Base-by-base conservation (phyloP, 2,797 vertebrate genomes). In the Botia almorhae region DNA sequence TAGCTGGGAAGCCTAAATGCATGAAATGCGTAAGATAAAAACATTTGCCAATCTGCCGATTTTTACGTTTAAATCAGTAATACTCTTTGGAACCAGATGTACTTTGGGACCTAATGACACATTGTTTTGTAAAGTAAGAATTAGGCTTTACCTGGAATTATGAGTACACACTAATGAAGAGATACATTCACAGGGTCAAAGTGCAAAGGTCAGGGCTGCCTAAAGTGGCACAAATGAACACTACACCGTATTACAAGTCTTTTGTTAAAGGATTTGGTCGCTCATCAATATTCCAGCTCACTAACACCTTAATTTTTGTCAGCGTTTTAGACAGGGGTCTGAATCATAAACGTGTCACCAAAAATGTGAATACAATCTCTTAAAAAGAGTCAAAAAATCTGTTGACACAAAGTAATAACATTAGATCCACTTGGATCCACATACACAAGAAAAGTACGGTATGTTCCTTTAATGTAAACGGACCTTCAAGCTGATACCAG, bases 291-390 rank as follows among this genome's bases (percentile, higher is more conserved):
- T 50, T 64, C 17, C 67, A 69, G 13, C 33, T 53, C n/a, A n/a
- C 14, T 33, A 46, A 56, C 53, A 64, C 55, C 56, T 60, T 68
- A 74, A 29, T 46, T 71, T 80, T 65, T 19, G 7, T 80, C 76
- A 76, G 12, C 39, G 74, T 84, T 65, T 74, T 23, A 75, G 50
- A 39, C 39, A n/a, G 26, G 17, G 19, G 65, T 39, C 29, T 2
- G 16, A 43, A 43, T 64, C 29, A 61, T 78, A 72, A 82, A 81
- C 63, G 55, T 81, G 77, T 77, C 80, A 50, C 70, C 29, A 72
- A 80, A 79, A 74, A 73, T 7, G 2, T 74, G 64, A 81, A 75
- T 69, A 39, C 76, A 81, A 84, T 84, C 74, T 83, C 80, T 82
- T 84, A 85, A 70, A 79, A 85, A 80, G 64, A 61, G 26, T 19